Evolutionary conservation across 2,888 invertebrate species (phyloP).

Genomic region (Antitype chi): DNA sequence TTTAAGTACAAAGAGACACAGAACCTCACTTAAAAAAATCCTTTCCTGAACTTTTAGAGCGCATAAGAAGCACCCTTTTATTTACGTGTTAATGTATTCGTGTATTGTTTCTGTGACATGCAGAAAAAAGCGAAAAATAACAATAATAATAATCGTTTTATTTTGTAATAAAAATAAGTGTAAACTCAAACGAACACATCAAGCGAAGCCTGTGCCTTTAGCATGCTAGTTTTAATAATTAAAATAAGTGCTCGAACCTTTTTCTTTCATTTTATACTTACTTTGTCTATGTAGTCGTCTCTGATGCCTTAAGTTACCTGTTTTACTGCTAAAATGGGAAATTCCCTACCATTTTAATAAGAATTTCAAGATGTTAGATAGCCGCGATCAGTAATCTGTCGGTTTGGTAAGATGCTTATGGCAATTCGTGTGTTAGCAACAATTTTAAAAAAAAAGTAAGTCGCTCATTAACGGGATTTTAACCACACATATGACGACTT

Average conservation of each 20-base stretch:
- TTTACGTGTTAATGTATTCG: slow-evolving; percentile 33
- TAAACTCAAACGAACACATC: slow-evolving; percentile 69
- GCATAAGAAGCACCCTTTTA: neutral
- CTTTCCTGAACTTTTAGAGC: neutral
- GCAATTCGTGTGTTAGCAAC: no score
- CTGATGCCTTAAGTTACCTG: neutral
- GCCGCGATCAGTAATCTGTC: neutral
- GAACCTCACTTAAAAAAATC: neutral
- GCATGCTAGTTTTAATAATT: slow-evolving; percentile 67
- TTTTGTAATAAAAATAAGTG: slow-evolving; percentile 53
- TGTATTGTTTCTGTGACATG: slow-evolving; percentile 59
- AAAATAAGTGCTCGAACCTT: slow-evolving; percentile 32
- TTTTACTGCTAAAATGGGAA: neutral
- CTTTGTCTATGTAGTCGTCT: slow-evolving; percentile 1
- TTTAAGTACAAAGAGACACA: slow-evolving; percentile 5
- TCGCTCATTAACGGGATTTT: no score
- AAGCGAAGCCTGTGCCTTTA: slow-evolving; percentile 75
- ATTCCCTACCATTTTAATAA: neutral
- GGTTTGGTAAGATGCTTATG: neutral
- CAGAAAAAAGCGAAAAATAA: slow-evolving; percentile 61
- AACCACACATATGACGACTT: neutral
- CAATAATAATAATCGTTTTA: slow-evolving; percentile 56
- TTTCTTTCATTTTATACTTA: slow-evolving; percentile 43
- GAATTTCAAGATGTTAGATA: neutral
- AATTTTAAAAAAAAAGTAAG: no score